phyloP scores from a whole-genome alignment of 2,888 invertebrate species.

The Tipula helvola region DNA sequence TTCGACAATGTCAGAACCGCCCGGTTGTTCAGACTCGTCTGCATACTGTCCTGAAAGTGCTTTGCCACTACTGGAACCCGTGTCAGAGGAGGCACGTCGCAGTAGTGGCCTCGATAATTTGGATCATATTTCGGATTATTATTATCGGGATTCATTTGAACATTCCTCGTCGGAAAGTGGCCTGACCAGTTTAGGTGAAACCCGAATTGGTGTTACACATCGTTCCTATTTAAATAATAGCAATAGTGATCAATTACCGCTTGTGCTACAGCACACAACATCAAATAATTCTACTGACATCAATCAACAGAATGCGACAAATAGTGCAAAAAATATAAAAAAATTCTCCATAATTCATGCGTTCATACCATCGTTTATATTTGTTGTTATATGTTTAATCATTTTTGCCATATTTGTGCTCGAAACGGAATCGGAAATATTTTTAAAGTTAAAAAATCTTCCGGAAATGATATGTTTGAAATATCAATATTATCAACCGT shows the following conservation, averaged over 20 bases:
- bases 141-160: conserved; percentile 62
- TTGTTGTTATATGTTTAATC: conserved; percentile 56
- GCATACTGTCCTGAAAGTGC: conserved; percentile 46
- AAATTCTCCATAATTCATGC: conserved; percentile 55
- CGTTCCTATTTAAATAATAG: conserved; percentile 20
- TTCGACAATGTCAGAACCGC: conserved; percentile 66
- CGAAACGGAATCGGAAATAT: conserved; percentile 64
- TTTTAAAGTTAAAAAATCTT: conserved; percentile 54
- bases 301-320: conserved; percentile 22
- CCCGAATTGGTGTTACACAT: conserved; percentile 11
- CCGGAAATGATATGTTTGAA: conserved; percentile 66
- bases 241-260: conserved; percentile 8
- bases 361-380: conserved; percentile 64
- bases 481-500: conserved; percentile 70
- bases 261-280: conserved; percentile 12
- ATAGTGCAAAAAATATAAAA: conserved; percentile 32
- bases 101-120: conserved; percentile 27
- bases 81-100: conserved; percentile 48
- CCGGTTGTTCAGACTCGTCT: conserved; percentile 40
- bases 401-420: conserved; percentile 57
- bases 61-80: conserved; percentile 48
- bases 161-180: conserved; percentile 72
- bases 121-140: conserved; percentile 46
- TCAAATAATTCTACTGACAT: conserved; percentile 21
- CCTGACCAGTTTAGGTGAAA: conserved; percentile 31